A percentile compares a stretch with the other conserved stretches of the same genome.
Conservation (phyloP, 2,797 vertebrate species). For the Crocodylus rhombifer region DNA sequence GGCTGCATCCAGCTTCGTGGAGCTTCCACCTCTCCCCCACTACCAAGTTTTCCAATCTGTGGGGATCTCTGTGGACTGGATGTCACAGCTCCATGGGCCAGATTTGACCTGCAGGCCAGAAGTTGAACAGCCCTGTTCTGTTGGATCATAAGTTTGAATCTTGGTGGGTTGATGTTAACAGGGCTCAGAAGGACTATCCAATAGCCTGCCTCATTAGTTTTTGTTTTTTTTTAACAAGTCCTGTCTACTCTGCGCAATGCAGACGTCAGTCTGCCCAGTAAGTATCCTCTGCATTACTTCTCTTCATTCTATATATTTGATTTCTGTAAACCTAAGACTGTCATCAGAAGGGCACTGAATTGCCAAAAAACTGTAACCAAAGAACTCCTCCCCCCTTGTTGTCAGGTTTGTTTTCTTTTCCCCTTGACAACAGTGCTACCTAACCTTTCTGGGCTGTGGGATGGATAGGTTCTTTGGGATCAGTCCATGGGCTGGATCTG, state of each 20-base stretch:
- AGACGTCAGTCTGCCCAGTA: background rate
- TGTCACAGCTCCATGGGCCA: too few relatives aligned
- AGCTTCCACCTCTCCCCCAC: too few relatives aligned
- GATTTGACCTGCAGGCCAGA: too few relatives aligned
- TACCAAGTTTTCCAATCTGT: too few relatives aligned
- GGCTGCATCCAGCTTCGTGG: too few relatives aligned
- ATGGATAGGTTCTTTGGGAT: too few relatives aligned
- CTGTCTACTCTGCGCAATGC: background rate
- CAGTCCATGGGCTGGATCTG: too few relatives aligned
- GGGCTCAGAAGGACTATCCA: background rate
- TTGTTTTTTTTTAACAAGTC: too few relatives aligned
- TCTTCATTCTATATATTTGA: background rate
- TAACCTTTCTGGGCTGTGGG: too few relatives aligned
- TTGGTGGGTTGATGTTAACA: background rate
- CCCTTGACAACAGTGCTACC: too few relatives aligned
- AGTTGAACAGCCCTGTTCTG: too few relatives aligned
- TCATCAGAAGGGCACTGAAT: background rate
- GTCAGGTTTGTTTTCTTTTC: background rate
- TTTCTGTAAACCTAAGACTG: background rate
- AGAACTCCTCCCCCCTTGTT: background rate
- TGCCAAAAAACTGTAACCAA: background rate
- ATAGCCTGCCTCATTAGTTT: background rate
- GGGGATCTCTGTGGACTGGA: too few relatives aligned
- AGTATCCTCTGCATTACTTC: background rate
- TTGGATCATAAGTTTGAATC: background rate